Base-by-base conservation (phyloP, 2,113 vertebrate genomes). In the Meriones unguiculatus region DNA sequence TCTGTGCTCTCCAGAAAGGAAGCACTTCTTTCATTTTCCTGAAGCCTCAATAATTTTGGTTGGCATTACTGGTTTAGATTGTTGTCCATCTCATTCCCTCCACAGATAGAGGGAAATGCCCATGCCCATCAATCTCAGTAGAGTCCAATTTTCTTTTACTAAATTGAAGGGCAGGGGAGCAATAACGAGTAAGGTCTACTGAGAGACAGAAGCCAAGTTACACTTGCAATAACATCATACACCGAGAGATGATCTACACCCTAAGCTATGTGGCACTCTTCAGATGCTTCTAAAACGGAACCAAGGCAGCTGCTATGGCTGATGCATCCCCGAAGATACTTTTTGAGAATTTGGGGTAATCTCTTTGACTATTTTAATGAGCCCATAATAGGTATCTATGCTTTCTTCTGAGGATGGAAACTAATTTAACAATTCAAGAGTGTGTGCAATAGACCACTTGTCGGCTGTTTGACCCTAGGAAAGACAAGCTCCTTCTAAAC, bases 51-150 rank as follows among this genome's bases (percentile, higher is more conserved):
- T 22, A 77, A 75, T 89, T 96, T 90, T 93, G 18, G 28, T 2
- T 84, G 7, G 65, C 22, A 9, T 70, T 87, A 70, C 54, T 88
- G 20, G 32, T 92, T 97, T 88, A 93, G 65, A 92, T 72, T 85
- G 87, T 86, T 82, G n/a, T 93, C 52, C 50, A 32, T 73, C 46
- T 76, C 7, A 92, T 18, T 24, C 35, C 35, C 20, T 91, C 13
- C 10, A 8, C 17, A 89, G 35, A 69, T 32, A 64, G 11, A 76
- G 50, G 65, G 25, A 90, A 95, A 65, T 81, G 76, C 11, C 7
- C 52, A 32, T 28, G 62, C 81, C 57, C 70, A 89, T 85, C 70
- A 67, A 85, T 81, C 41, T 92, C 76, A 93, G n/a, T 15, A 52
- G 30, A 96, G 52, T 35, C 28, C 15, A 35, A 32, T 93, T 97